These are phyloP conservation scores for Ophioninae sp. DNA, from an alignment of 2,888 invertebrate genomes.

Conservation along the genomic window DNA sequence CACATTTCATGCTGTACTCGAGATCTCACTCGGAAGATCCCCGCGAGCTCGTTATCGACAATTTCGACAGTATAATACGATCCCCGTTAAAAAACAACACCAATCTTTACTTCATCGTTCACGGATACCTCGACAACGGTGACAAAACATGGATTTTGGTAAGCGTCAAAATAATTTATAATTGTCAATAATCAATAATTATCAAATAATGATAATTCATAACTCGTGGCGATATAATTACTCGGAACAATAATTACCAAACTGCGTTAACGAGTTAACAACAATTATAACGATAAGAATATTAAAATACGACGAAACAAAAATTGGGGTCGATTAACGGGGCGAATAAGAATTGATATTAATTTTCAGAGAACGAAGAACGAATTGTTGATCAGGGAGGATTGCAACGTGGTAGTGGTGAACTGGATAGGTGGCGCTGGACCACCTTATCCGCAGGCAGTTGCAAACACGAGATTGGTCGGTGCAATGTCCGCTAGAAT, in stretches of 20 bases:
- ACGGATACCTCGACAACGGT: conserved; percentile 94
- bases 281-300: too few species aligned
- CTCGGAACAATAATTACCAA: too few species aligned
- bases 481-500: conserved; percentile 92
- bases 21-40: conserved; percentile 82
- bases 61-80: conserved; percentile 84
- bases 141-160: conserved; percentile 89
- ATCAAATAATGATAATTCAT: too few species aligned
- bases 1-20: conserved; percentile 84
- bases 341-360: conserved; percentile 26
- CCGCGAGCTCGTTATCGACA: conserved; percentile 86
- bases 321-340: neutral
- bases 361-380: conserved; percentile 87
- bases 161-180: conserved; percentile 58
- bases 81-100: conserved; percentile 85
- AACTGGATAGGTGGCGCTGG: conserved; percentile 94
- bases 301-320: too few species aligned
- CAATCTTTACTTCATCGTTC: conserved; percentile 89
- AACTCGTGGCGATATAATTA: too few species aligned
- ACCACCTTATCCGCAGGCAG: conserved; percentile 95
- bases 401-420: conserved; percentile 89
- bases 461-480: conserved; percentile 93
- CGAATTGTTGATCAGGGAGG: conserved; percentile 87
- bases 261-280: too few species aligned
- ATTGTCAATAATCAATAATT: too few species aligned